Evolutionary conservation across 2,113 vertebrate species (phyloP).

Genomic region (Oryzias melastigma): DNA sequence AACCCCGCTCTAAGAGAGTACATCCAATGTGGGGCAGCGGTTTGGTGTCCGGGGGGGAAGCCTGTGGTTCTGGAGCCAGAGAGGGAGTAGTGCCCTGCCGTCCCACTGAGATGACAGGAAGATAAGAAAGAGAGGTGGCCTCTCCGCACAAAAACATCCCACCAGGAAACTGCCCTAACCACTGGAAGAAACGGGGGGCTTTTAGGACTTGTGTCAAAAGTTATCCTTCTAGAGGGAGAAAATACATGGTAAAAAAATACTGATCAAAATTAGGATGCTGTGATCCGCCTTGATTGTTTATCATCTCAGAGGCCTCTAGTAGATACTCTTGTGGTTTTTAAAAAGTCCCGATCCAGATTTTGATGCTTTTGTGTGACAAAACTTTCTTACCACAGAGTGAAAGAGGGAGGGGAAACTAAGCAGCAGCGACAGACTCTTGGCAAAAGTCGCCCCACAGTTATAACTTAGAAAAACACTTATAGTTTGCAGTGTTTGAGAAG

Average conservation of each 20-base stretch:
- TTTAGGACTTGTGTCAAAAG: constrained; percentile 43
- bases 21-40: constrained; percentile 62
- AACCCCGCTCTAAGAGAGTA: constrained; percentile 55
- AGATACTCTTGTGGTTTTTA: constrained; percentile 34
- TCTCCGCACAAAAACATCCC: constrained; percentile 71
- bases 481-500: constrained; percentile 72
- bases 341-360: constrained; percentile 42
- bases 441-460: constrained; percentile 52
- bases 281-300: constrained; percentile 22
- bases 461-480: constrained; percentile 67
- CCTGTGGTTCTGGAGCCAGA: constrained; percentile 82
- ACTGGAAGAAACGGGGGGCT: constrained; percentile 52
- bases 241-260: constrained; percentile 23
- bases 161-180: constrained; percentile 66
- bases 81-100: constrained; percentile 78
- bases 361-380: constrained; percentile 66
- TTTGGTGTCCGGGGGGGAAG: constrained; percentile 71
- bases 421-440: constrained; percentile 65
- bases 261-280: constrained; percentile 22
- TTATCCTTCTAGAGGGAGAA: constrained; percentile 34
- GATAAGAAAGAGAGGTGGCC: constrained; percentile 84
- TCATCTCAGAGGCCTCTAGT: constrained; percentile 28
- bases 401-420: constrained; percentile 15
- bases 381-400: constrained; percentile 66
- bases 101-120: constrained; percentile 90